Evolutionary conservation across 2,888 invertebrate genomes (phyloP), one percentile per base, ranked within the genome.

Genomic region (Epinotia bilunana): DNA sequence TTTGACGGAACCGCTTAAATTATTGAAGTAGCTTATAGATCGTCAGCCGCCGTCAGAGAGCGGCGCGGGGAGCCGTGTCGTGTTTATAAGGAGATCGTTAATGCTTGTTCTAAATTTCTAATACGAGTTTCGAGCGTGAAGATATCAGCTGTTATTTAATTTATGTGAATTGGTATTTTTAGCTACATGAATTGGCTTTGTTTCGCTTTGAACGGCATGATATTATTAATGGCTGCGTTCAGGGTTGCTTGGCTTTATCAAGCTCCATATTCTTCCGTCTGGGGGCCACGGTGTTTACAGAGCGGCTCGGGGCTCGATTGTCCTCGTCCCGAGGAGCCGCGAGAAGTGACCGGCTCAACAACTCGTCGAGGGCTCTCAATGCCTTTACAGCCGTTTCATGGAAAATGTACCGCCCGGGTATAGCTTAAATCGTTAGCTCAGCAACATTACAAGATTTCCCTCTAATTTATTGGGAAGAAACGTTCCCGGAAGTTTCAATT

Each of bases 1-100:
- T 83, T 85, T 80, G 71, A 67, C 64, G 61, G 65, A 65, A 75
- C 67, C 60, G 57, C 71, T 71, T 71, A 72, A 71, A 72, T 72
- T 46, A 71, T 72, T 62, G 60, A 72, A 62, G 67, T 62, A 58
- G 58, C 64, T 55, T 49, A 61, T 28, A 53, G 65, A 64, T 53
- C 75, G 62, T 67, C 75, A 71, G 61, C 12, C 43, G 74, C 7
- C 61, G 74, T 71, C 74, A 55, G 57, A 55, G 57, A 62, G 55
- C 70, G 64, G 70, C 60, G 71, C 75, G 67, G 67, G 71, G 55
- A 46, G 55, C 46, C 75, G 55, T 72, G 75, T 55, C 75, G 55
- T 72, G 75, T 75, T 75, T 75, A 71, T 61, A 75, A 28, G 71
- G 49, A 55, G 16, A 61, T 72, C 57, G 61, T 62, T 71, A 62